These are phyloP conservation scores for Myiozetetes cayanensis DNA, from an alignment of 2,113 vertebrate species.

Conservation along the genomic window DNA sequence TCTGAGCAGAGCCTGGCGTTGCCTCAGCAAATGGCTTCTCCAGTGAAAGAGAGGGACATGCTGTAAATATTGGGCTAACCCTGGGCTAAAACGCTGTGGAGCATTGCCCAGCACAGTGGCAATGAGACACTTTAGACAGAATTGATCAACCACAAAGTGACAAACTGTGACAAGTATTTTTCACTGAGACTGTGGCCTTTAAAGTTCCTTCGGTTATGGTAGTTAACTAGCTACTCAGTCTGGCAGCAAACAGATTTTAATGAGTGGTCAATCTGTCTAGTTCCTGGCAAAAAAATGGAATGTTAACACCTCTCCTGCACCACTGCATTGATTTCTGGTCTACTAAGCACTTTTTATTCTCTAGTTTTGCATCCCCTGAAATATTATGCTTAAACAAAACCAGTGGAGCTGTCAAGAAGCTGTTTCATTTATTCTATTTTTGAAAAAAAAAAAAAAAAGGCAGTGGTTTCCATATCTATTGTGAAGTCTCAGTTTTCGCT, in stretches of 20 bases:
- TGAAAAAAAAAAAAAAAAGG: not conserved
- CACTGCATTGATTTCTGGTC: not conserved
- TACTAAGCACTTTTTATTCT: not conserved
- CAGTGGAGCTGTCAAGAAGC: not conserved
- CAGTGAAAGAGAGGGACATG: not conserved
- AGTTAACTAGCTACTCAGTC: not conserved
- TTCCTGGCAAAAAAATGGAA: not conserved
- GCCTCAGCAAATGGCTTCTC: not conserved
- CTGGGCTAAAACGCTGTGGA: not conserved
- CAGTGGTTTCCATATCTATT: not conserved
- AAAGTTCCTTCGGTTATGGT: not conserved
- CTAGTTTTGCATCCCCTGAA: not conserved
- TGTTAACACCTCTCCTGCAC: not conserved
- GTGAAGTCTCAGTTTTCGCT: not conserved
- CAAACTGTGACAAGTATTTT: not conserved
- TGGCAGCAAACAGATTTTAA: not conserved
- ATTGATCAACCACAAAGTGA: not conserved
- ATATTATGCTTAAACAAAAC: slow-evolving; percentile 14
- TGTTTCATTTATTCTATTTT: not conserved
- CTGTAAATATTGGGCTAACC: not conserved
- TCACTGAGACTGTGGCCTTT: not conserved
- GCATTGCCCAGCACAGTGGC: not conserved
- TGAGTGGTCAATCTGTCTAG: not conserved
- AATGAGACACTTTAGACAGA: not conserved
- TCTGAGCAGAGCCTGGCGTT: not conserved